Evolutionary conservation across 2,797 vertebrate genomes (phyloP), one percentile per base, ranked within the genome.

Genomic region (Phalloptychus januarius): DNA sequence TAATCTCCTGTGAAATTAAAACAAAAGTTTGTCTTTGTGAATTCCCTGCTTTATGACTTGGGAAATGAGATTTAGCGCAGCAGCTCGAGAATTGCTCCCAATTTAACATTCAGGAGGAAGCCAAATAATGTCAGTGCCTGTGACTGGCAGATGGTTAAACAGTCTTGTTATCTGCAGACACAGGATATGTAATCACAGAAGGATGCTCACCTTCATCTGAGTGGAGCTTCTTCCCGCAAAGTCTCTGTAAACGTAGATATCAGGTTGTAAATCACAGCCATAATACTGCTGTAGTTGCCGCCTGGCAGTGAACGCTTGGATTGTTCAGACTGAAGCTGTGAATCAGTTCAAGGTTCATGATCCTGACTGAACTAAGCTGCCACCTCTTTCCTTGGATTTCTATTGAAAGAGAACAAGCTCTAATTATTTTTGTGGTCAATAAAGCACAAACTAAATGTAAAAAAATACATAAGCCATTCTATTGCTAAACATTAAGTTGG

Each of bases 101-200:
- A 85, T 90, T 88, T 88, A 87, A 79, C 36, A 25, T 89, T 87
- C 73, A 42, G 78, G 76, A 36, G 76, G 77, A 91, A 88, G 80
- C 74, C 84, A 90, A 90, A 91, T 79, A 86, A 48, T 16, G 42
- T 80, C 70, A 42, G 76, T 18, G 70, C 71, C 16, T 28, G 81
- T 92, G 93, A 94, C 85, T 93, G 92, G 83, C 90, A 90, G 85
- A 56, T 87, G 88, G 90, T 92, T 93, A 92, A 94, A 91, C 81
- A 73, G 81, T 74, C 77, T 84, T 76, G 20, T 93, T 93, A 93
- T 93, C 91, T 80, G 79, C 76, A 72, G 80, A 87, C 74, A 58
- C 79, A 88, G 74, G 63, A 76, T 85, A 79, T 80, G 77, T 86
- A 85, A 86, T 90, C 84, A 82, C 85, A 72, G 58, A 79, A 82